Percentiles rank a stretch among this genome's conserved stretches.
These are phyloP conservation scores for Ceyx margarethae DNA, from an alignment of 2,113 vertebrate species.

Conservation along the genomic window DNA sequence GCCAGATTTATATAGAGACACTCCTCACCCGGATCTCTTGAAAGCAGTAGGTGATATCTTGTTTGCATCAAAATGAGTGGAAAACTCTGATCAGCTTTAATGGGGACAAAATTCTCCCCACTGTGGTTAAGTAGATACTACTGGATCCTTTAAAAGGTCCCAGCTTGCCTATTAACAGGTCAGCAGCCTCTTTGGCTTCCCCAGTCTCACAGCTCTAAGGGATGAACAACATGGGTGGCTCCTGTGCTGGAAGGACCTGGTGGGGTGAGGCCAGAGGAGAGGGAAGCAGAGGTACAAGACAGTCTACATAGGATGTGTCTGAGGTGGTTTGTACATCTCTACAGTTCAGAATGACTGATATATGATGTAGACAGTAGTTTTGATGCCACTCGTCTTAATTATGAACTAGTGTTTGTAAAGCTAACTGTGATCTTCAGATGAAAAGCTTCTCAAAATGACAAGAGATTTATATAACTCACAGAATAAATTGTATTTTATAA, in stretches of 20 bases:
- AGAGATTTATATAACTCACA: slow-evolving; percentile 14
- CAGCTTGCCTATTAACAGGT: background rate
- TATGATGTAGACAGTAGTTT: background rate
- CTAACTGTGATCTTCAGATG: slow-evolving; percentile 7
- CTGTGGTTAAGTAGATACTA: background rate
- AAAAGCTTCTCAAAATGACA: slow-evolving; percentile 44
- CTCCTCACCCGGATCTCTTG: background rate
- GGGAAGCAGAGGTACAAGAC: background rate
- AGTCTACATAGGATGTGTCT: background rate
- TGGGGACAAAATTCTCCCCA: background rate
- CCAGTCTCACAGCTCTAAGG: accelerated
- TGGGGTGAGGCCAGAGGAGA: background rate
- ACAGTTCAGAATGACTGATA: background rate
- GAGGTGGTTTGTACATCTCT: background rate
- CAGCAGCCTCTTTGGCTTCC: background rate
- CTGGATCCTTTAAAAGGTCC: background rate
- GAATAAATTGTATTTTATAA: background rate
- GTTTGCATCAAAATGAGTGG: background rate
- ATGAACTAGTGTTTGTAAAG: slow-evolving; percentile 32
- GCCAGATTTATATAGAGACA: background rate
- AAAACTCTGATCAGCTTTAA: background rate
- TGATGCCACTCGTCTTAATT: background rate
- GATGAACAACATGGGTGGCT: accelerated
- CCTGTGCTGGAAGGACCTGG: accelerated
- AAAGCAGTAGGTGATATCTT: background rate